Evolutionary conservation across 2,888 invertebrate genomes (phyloP).

Genomic region (Apotomis betuletana): DNA sequence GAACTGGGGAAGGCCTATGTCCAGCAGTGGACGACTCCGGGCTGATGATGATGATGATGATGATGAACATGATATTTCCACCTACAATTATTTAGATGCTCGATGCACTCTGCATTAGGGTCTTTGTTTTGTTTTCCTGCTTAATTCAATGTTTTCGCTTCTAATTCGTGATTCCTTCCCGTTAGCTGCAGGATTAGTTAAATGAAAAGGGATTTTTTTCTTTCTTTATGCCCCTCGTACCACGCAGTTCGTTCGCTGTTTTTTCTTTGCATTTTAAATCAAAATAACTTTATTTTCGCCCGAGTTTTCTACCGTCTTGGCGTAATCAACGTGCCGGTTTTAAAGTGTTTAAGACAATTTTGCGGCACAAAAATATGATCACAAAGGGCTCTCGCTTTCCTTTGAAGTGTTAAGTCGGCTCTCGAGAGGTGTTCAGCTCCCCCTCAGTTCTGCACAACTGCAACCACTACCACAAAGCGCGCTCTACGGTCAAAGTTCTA

Average conservation of each 20-base stretch:
- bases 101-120: constrained; percentile 14
- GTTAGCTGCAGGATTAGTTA: constrained; percentile 67
- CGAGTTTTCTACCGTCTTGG: constrained; percentile 72
- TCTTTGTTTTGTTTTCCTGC: constrained; percentile 38
- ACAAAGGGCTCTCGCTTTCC: constrained; percentile 61
- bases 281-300: constrained; percentile 78
- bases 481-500: constrained; percentile 35
- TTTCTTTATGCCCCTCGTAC: constrained; percentile 60
- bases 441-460: constrained; percentile 39
- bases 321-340: constrained; percentile 71
- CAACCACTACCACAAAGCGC: constrained; percentile 44
- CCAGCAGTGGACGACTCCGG: no score
- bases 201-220: constrained; percentile 67
- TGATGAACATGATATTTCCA: constrained; percentile 9
- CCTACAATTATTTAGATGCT: constrained; percentile 3
- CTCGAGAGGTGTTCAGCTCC: constrained; percentile 49
- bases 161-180: constrained; percentile 52
- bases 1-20: no score
- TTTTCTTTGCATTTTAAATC: constrained; percentile 79
- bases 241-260: constrained; percentile 56
- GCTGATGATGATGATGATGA: no score
- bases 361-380: constrained; percentile 65
- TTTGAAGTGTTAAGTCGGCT: constrained; percentile 63
- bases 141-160: constrained; percentile 52
- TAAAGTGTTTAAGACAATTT: constrained; percentile 78